Percentiles rank a stretch among this genome's conserved stretches.
Conservation (phyloP, 2,888 invertebrate genomes). For the Onthophagus sagittarius region DNA sequence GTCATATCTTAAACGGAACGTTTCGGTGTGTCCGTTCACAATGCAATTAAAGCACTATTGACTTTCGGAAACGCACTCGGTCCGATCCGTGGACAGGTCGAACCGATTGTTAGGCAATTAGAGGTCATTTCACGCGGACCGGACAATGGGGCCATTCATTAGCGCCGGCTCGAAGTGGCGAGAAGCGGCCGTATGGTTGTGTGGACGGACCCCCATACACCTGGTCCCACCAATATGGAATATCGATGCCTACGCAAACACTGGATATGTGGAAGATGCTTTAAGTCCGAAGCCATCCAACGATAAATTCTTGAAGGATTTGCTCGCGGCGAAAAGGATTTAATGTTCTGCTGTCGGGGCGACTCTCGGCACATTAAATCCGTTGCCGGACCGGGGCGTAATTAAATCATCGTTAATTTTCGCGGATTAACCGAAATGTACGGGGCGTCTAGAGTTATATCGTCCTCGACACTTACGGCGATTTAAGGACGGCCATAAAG, state of each 20-base stretch:
- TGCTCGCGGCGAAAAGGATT: background rate
- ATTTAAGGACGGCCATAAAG: background rate
- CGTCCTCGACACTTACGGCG: background rate
- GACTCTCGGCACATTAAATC: background rate
- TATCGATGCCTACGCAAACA: conserved; percentile 4
- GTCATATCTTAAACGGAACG: background rate
- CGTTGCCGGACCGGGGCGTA: background rate
- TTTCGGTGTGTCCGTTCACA: conserved; percentile 20
- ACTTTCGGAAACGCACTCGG: conserved; percentile 42
- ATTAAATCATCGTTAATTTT: background rate
- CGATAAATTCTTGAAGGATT: background rate
- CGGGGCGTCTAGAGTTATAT: background rate
- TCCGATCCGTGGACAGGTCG: conserved; percentile 37
- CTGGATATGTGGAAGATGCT: background rate
- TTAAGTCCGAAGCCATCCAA: background rate
- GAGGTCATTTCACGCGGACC: conserved; percentile 47
- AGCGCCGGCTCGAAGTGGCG: conserved; percentile 31
- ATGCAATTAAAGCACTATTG: conserved; percentile 45
- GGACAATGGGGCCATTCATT: conserved; percentile 47
- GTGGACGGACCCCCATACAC: background rate
- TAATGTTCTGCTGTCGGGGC: background rate
- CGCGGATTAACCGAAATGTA: background rate
- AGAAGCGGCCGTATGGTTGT: conserved; percentile 13
- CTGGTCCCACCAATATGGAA: background rate
- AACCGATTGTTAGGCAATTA: conserved; percentile 48